Evolutionary conservation across 2,113 vertebrate genomes (phyloP).

Genomic region (Fulica atra): DNA sequence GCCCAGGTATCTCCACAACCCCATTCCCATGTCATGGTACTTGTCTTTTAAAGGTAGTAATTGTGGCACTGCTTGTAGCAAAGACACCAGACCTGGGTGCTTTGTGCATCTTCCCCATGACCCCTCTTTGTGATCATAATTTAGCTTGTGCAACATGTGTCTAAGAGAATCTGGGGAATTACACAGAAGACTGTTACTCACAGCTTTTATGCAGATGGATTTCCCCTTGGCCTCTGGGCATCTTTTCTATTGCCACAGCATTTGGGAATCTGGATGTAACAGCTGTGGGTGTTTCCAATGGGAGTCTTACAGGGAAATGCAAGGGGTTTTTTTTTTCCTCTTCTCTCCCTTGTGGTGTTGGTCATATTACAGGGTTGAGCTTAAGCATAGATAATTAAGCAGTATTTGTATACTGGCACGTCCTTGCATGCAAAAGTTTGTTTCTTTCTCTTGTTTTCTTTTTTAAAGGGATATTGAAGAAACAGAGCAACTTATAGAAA

Average conservation of each 20-base stretch:
- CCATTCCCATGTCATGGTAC: neutral
- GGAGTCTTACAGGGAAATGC: neutral
- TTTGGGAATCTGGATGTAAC: neutral
- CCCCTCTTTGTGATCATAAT: neutral
- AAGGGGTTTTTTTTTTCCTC: neutral
- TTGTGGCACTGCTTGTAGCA: neutral
- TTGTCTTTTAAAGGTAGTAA: neutral
- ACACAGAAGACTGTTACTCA: neutral
- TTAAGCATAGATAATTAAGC: neutral
- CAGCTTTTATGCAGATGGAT: neutral
- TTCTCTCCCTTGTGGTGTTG: neutral
- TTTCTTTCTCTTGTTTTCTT: neutral
- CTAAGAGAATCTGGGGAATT: neutral
- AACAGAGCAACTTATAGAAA: constrained; percentile 35
- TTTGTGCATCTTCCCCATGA: neutral
- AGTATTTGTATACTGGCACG: neutral
- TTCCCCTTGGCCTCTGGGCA: neutral
- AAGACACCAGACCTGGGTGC: neutral
- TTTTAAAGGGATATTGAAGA: constrained; percentile 81
- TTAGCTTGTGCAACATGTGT: neutral
- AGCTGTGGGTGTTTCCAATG: neutral
- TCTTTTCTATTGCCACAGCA: too few species aligned
- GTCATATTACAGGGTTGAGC: neutral
- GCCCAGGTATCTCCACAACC: neutral
- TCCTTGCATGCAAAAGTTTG: neutral